phyloP scores from a whole-genome alignment of 2,113 vertebrate genomes.

The Harpagus bidentatus region DNA sequence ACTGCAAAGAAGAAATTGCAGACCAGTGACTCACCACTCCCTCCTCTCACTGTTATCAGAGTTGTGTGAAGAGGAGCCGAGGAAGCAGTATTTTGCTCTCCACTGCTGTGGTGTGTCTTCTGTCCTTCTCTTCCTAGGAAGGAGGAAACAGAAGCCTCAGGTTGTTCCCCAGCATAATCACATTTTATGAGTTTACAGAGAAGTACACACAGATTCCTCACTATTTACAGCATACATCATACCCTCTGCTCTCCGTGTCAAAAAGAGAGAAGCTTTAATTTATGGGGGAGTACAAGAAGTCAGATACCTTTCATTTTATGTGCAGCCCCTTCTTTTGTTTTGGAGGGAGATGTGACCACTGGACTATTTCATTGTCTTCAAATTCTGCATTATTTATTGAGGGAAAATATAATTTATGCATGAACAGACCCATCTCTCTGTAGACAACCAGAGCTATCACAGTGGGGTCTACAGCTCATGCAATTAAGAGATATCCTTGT shows the following conservation, averaged over 20 bases:
- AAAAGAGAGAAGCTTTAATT: background rate
- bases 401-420: background rate
- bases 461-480: background rate
- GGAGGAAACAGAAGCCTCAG: background rate
- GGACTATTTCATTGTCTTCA: background rate
- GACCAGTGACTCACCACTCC: accelerated
- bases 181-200: background rate
- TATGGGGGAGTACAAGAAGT: background rate
- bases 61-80: accelerated
- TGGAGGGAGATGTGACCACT: background rate
- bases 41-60: background rate
- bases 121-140: background rate
- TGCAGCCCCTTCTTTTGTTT: background rate
- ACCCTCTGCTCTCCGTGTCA: background rate
- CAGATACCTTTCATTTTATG: background rate
- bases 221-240: background rate
- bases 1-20: background rate
- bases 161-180: background rate
- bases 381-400: background rate
- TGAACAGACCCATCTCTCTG: background rate
- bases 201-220: background rate
- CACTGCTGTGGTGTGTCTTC: background rate
- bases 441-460: background rate
- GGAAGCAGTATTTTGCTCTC: background rate
- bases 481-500: background rate